Conservation (phyloP, 2,888 invertebrate species). For the Pristionchus fissidentatus region DNA sequence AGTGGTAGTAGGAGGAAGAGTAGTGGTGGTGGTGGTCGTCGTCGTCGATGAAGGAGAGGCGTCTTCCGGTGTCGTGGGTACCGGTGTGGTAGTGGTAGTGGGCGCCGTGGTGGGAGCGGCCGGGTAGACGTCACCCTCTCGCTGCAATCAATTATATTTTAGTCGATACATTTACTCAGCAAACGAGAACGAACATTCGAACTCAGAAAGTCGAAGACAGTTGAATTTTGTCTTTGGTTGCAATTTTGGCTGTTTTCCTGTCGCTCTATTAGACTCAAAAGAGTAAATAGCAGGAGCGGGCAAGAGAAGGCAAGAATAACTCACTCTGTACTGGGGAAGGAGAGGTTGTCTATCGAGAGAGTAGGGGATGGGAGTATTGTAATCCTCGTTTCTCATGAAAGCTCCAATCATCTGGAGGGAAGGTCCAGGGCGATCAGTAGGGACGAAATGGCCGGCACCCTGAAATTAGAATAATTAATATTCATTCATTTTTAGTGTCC, state of each 20-base stretch:
- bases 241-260: too few relatives aligned
- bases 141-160: neutral
- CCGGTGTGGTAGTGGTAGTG: neutral
- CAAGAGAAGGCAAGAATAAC: too few relatives aligned
- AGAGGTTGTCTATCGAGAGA: slow-evolving; percentile 61
- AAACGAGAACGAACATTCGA: neutral
- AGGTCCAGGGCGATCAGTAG: slow-evolving; percentile 86
- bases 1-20: slow-evolving; percentile 1
- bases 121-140: neutral
- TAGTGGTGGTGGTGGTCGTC: neutral
- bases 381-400: slow-evolving; percentile 77
- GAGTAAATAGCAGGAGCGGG: too few relatives aligned
- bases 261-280: too few relatives aligned
- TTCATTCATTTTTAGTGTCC: neutral
- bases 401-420: slow-evolving; percentile 84
- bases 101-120: neutral
- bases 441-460: slow-evolving; percentile 86
- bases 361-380: slow-evolving; percentile 56
- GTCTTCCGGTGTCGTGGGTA: neutral
- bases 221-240: neutral
- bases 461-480: slow-evolving; percentile 26
- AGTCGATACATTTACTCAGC: neutral
- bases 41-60: neutral
- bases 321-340: slow-evolving; percentile 60
- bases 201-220: neutral